Evolutionary conservation across 2,113 vertebrate species (phyloP), one percentile per base, ranked within the genome.

Genomic region (Neodon shergylaensis): DNA sequence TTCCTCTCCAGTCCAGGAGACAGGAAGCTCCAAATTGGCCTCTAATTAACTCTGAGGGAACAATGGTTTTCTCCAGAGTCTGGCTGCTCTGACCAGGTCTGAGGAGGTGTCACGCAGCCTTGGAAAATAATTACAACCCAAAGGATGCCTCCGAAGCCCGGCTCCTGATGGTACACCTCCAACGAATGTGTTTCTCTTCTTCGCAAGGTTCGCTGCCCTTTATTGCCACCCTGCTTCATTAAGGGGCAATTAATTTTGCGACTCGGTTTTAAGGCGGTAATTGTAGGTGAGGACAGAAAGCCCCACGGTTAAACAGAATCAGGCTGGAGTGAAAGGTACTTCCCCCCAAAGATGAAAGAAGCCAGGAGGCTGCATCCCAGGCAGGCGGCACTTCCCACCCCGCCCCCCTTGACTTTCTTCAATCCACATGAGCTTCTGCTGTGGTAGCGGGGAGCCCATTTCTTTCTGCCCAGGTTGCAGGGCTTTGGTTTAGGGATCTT

Each of bases 181-280:
- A 61, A 89, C 72, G 83, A 92, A 93, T 79, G 72, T 77, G 88
- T 74, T 91, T 98, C 90, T 76, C 47, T 95, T 96, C 81, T 81
- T 96, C 84, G 78, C n/a, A 79, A 97, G 91, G 95, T 83, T 86
- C 72, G 26, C 88, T 95, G 74, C 97, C 96, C 96, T 88, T 98
- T 94, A 97, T 97, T 95, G 96, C 96, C 94, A 97, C 96, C n/a
- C 42, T 91, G 52, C 81, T 95, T 98, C 36, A 91, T 98, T 98
- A 98, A 92, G 92, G 90, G 97, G 84, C 1, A 26, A 97, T 96
- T 97, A 96, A 97, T 98, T 98, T 97, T 97, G 97, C 24, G 88
- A 52, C 96, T 98, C 73, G 58, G 84, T 96, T 96, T 77, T 91
- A 97, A 91, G 96, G 58, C 73, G 22, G 44, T 96, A 97, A 98